These are phyloP conservation scores for Brachystomella parvula DNA, from an alignment of 1,140 invertebrate genomes.

Conservation along the genomic window DNA sequence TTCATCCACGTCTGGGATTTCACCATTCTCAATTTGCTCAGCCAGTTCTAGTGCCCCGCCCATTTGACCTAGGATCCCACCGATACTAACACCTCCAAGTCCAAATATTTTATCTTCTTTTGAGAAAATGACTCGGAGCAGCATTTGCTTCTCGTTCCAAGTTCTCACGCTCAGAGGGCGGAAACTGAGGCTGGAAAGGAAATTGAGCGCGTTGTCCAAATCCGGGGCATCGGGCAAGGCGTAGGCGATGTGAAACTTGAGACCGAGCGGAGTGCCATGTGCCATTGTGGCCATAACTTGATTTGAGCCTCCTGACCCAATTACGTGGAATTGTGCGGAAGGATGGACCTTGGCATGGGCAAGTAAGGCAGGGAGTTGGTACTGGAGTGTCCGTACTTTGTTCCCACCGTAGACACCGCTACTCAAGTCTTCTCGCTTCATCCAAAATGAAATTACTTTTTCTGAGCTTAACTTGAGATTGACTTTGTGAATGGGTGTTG, in stretches of 20 bases:
- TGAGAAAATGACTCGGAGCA: neutral
- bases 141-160: neutral
- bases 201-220: constrained; percentile 3
- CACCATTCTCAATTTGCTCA: constrained; percentile 4
- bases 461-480: neutral
- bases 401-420: neutral
- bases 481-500: neutral
- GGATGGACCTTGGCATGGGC: neutral
- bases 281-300: constrained; percentile 2
- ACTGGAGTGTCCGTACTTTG: constrained; percentile 10
- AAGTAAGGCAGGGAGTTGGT: neutral
- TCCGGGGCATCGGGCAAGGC: constrained; percentile 1
- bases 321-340: neutral
- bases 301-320: constrained; percentile 7
- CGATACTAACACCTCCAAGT: neutral
- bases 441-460: neutral
- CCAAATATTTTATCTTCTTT: constrained; percentile 10
- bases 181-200: neutral
- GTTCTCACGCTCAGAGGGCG: neutral
- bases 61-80: constrained; percentile 12
- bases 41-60: constrained; percentile 4
- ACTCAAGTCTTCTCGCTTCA: constrained; percentile 8
- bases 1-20: constrained; percentile 4
- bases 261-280: neutral
- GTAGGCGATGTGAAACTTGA: neutral